A percentile compares a stretch with the other conserved stretches of the same genome.
Conservation (phyloP, 2,113 vertebrate genomes). For the Vicugna pacos region DNA sequence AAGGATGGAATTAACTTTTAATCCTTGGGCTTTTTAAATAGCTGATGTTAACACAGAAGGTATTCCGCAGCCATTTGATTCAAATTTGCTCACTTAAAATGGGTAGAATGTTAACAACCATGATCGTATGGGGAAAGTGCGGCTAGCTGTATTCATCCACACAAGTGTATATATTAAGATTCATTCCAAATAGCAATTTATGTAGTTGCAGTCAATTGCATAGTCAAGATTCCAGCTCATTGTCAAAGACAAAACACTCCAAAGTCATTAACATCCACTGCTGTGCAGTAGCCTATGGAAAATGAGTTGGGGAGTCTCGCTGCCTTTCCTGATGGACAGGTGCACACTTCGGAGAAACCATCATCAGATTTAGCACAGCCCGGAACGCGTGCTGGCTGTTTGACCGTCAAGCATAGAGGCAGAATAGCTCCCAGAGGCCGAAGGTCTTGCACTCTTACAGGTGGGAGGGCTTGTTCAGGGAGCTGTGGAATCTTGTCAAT, state of each 20-base stretch:
- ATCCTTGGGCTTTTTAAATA: slow-evolving; percentile 89
- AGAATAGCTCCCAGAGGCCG: neutral
- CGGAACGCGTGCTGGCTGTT: neutral
- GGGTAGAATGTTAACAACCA: slow-evolving; percentile 84
- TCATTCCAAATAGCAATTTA: slow-evolving; percentile 87
- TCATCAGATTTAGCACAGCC: neutral
- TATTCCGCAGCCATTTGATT: slow-evolving; percentile 87
- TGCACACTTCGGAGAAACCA: slow-evolving; percentile 57
- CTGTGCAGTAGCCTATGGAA: slow-evolving; percentile 81
- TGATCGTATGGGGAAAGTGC: slow-evolving; percentile 82
- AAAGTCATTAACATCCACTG: slow-evolving; percentile 86
- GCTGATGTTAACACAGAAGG: slow-evolving; percentile 86
- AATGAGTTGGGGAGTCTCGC: slow-evolving; percentile 82
- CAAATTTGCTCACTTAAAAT: slow-evolving; percentile 88
- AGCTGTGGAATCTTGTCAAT: neutral
- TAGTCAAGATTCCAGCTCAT: slow-evolving; percentile 86
- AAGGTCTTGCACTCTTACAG: slow-evolving; percentile 51
- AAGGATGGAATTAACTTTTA: slow-evolving; percentile 91
- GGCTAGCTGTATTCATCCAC: slow-evolving; percentile 83
- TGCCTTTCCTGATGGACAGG: slow-evolving; percentile 63
- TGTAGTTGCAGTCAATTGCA: slow-evolving; percentile 86
- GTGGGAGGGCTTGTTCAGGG: neutral
- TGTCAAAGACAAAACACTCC: slow-evolving; percentile 88
- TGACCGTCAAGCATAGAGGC: neutral
- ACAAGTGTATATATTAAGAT: slow-evolving; percentile 85